These are phyloP conservation scores for Tenthredo notha DNA, from an alignment of 2,888 invertebrate species.

Conservation along the genomic window DNA sequence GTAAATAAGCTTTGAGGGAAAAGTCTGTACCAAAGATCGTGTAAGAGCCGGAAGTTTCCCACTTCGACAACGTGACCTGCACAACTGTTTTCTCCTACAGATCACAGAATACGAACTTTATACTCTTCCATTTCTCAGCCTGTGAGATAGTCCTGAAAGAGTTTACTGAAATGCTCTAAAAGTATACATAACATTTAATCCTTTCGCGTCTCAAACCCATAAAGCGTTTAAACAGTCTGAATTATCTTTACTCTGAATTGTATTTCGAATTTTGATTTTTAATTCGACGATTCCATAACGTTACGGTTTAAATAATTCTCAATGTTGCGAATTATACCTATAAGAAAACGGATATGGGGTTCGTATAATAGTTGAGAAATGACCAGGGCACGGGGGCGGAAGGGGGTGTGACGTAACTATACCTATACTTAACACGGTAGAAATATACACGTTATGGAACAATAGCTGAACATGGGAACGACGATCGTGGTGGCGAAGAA, in stretches of 20 bases:
- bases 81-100: not conserved
- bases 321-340: too few relatives aligned
- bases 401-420: constrained; percentile 12
- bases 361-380: not conserved
- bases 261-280: not conserved
- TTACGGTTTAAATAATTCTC: not conserved
- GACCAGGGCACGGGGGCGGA: too few relatives aligned
- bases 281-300: not conserved
- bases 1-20: not conserved
- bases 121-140: not conserved
- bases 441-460: constrained; percentile 45
- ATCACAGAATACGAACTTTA: constrained; percentile 14
- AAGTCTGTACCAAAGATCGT: not conserved
- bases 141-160: not conserved
- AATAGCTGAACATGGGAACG: constrained; percentile 43
- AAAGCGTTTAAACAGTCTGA: not conserved
- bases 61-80: constrained; percentile 1
- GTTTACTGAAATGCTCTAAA: not conserved
- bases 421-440: not conserved
- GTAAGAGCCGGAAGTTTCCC: constrained; percentile 17
- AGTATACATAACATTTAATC: constrained; percentile 6
- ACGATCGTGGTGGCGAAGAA: not conserved
- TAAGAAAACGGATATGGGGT: not conserved
- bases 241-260: not conserved
- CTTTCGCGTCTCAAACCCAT: not conserved